Base-by-base conservation (phyloP, 2,888 invertebrate species). In the Agrypnus murinus region DNA sequence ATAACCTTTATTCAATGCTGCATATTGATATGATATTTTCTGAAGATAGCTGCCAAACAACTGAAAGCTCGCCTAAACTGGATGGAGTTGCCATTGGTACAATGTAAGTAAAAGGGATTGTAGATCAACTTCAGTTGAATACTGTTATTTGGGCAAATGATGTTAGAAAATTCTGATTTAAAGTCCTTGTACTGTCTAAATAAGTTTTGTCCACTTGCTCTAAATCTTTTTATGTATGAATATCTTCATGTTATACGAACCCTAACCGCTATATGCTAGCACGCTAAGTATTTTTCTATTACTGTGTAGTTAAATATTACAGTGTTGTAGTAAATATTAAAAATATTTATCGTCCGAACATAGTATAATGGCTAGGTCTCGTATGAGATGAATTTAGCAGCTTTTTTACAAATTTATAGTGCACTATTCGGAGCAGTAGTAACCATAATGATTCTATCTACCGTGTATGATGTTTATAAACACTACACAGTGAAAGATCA, bases 31-130 rank as follows among this genome's bases (percentile, higher is more conserved):
- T 65, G 17, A 9, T 0, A 14, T 50, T 65, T 36, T 12, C 17
- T 9, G 65, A 65, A 8, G 0, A 32, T 25, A n/a, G 8, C 9
- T 65, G 65, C 19, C 57, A 65, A 32, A 45, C 43, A 0, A 12
- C 55, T 31, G 10, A 25, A 8, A 14, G 15, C 17, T 19, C 55
- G 31, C 40, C 17, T 9, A 19, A 57, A 40, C 40, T 57, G 7
- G 45, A 31, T 10, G n/a, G 10, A 7, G 57, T 55, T 6, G 53
- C 15, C 4, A 62, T 48, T 19, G 48, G 32, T 0, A 12, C 46
- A 1, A 12, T 62, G 62, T 62, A 46, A 62, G 32, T 62, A 34
- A 17, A n/a, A n/a, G n/a, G n/a, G n/a, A n/a, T n/a, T n/a, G n/a
- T n/a, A n/a, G n/a, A n/a, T n/a, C n/a, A n/a, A n/a, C n/a, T n/a